phyloP scores from a whole-genome alignment of 1,140 invertebrate species.

The Sinonovacula constricta region DNA sequence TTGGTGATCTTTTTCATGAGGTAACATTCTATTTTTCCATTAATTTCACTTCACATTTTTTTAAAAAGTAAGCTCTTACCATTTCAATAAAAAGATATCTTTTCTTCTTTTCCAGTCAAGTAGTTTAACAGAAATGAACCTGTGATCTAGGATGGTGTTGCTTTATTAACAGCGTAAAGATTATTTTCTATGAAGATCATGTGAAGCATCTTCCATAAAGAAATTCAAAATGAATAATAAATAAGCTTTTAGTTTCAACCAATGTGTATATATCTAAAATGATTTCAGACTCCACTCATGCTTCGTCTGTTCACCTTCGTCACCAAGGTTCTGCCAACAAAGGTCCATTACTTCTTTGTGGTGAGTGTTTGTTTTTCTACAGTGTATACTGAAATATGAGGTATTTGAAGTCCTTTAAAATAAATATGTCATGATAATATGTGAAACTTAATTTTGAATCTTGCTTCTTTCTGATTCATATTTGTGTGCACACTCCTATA shows the following conservation, averaged over 20 bases:
- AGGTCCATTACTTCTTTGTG: conserved; percentile 67
- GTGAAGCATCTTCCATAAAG: background rate
- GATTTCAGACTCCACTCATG: conserved; percentile 83
- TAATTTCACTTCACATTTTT: background rate
- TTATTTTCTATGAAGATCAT: background rate
- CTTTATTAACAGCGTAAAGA: too few species aligned
- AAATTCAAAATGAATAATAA: too few species aligned
- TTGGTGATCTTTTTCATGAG: conserved; percentile 94
- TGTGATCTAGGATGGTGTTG: too few species aligned
- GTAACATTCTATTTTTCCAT: conserved; percentile 53
- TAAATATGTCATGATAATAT: too few species aligned
- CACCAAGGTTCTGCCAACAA: conserved; percentile 53
- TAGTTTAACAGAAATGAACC: too few species aligned
- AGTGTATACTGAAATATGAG: too few species aligned
- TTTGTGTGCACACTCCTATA: too few species aligned
- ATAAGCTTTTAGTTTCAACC: too few species aligned
- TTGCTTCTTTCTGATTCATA: too few species aligned
- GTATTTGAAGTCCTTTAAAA: too few species aligned
- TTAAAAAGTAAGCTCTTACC: background rate
- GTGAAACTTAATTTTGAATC: too few species aligned
- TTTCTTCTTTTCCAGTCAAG: background rate
- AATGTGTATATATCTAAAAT: conserved; percentile 16
- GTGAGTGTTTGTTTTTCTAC: conserved; percentile 59
- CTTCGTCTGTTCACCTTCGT: conserved; percentile 77
- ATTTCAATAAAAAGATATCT: background rate